phyloP scores from a whole-genome alignment of 2,888 invertebrate genomes.

The Troglohyphantes excavatus region DNA sequence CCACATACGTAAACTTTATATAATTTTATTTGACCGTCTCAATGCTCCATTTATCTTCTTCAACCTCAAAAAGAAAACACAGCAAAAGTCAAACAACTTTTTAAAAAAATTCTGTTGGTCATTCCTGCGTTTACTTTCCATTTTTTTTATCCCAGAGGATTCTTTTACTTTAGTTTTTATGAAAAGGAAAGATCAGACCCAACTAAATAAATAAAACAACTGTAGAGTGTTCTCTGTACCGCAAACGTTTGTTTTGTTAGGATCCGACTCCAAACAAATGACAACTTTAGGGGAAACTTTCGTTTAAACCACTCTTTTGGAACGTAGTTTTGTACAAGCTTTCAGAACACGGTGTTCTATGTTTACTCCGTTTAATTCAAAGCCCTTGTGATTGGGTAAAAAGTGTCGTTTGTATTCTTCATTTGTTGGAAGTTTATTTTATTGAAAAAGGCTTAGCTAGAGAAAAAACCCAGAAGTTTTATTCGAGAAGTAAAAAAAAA shows the following conservation, averaged over 20 bases:
- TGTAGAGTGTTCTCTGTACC: slow-evolving; percentile 40
- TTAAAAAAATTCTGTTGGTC: too few species aligned
- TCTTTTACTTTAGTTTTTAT: too few species aligned
- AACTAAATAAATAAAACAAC: not conserved
- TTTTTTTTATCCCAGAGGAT: not conserved
- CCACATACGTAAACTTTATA: too few species aligned
- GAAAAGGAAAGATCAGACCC: not conserved
- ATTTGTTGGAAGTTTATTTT: slow-evolving; percentile 7
- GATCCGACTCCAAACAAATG: slow-evolving; percentile 27
- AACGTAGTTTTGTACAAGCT: not conserved
- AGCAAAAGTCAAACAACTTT: too few species aligned
- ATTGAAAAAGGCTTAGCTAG: too few species aligned
- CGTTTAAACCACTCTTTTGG: not conserved
- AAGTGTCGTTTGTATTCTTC: not conserved
- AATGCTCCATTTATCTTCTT: too few species aligned
- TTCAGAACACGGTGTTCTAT: too few species aligned
- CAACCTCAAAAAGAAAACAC: too few species aligned
- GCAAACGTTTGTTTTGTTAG: slow-evolving; percentile 57
- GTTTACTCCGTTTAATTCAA: not conserved
- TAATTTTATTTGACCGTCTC: too few species aligned
- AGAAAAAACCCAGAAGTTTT: too few species aligned
- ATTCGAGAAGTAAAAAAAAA: too few species aligned
- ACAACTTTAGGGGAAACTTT: slow-evolving; percentile 45
- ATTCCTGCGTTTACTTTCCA: not conserved
- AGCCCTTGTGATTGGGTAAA: slow-evolving; percentile 3